These are phyloP conservation scores for Folsomia manolachei DNA, from an alignment of 2,888 invertebrate genomes.

Conservation along the genomic window DNA sequence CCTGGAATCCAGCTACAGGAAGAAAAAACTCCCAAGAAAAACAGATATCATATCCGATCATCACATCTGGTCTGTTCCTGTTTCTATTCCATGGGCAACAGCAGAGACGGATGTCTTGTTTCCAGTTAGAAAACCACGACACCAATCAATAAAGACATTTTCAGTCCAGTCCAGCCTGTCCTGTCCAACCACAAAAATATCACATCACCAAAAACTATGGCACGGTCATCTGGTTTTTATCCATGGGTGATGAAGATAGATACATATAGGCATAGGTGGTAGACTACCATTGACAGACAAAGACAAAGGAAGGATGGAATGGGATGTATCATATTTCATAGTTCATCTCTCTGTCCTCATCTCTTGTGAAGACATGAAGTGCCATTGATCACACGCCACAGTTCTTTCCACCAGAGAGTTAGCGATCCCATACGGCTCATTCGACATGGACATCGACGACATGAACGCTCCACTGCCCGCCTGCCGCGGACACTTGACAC, in stretches of 20 bases:
- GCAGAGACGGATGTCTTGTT: too few relatives aligned
- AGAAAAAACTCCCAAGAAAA: too few relatives aligned
- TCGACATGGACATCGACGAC: too few relatives aligned
- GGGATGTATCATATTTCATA: slow-evolving; percentile 19
- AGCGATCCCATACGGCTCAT: not conserved
- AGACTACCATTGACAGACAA: not conserved
- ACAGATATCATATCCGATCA: too few relatives aligned
- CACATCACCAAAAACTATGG: not conserved
- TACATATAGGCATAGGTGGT: not conserved
- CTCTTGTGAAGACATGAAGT: not conserved
- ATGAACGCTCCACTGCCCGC: not conserved
- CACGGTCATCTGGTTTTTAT: not conserved
- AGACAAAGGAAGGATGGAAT: slow-evolving; percentile 8
- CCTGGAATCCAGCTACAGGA: too few relatives aligned
- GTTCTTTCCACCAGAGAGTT: not conserved
- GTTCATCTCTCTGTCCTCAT: slow-evolving; percentile 16
- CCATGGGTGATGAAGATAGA: not conserved
- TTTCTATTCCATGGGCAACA: not conserved
- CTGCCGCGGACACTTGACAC: not conserved
- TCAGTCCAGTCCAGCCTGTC: not conserved
- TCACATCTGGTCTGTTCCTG: not conserved
- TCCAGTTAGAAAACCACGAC: too few relatives aligned
- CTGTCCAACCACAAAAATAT: not conserved
- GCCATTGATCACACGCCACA: slow-evolving; percentile 16
- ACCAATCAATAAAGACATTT: slow-evolving; percentile 13